Base-by-base conservation (phyloP, 2,113 vertebrate species). In the Nesogale talazaci region DNA sequence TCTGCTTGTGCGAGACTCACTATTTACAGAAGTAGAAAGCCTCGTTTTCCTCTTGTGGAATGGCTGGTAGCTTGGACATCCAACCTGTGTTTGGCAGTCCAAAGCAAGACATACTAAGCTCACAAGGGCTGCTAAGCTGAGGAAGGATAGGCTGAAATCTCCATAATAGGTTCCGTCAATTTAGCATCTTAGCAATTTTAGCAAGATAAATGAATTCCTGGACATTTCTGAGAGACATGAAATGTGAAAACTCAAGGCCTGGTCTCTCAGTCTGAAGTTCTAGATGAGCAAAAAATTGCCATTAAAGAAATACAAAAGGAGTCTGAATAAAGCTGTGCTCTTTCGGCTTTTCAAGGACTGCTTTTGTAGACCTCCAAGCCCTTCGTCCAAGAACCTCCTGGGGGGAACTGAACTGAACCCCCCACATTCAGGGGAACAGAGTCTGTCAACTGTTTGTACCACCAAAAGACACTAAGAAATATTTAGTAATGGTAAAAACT, bases 211-310 rank as follows among this genome's bases (percentile, higher is more conserved):
- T 78, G 29, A 46, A 92, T 90, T 78, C 11, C 36, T 86, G 10
- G 29, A 80, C 17, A 76, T 86, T 87, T 87, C 57, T 77, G 65
- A 59, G 79, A 59, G 4, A 92, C 74, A 74, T 25, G 34, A 89
- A 91, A 81, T 65, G 61, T 87, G 85, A 81, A 81, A 89, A 81
- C 29, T 86, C 46, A 91, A 79, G 78, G 1, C 22, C 16, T 29
- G 38, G 31, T 83, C 40, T 90, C 81, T 91, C 19, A 85, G 31
- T 42, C 38, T 25, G 38, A 80, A 77, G n/a, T 11, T 83, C 17
- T 34, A 83, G 52, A 59, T 36, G 36, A 94, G 23, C 81, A 80
- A 78, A 77, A 70, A 72, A 72, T 72, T 72, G 67, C n/a, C 70
- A 72, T 36, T 72, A 72, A 72, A 36, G 20, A 70, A 34, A 19